These are phyloP conservation scores for Diarsia brunnea DNA, from an alignment of 2,888 invertebrate species.

Conservation along the genomic window DNA sequence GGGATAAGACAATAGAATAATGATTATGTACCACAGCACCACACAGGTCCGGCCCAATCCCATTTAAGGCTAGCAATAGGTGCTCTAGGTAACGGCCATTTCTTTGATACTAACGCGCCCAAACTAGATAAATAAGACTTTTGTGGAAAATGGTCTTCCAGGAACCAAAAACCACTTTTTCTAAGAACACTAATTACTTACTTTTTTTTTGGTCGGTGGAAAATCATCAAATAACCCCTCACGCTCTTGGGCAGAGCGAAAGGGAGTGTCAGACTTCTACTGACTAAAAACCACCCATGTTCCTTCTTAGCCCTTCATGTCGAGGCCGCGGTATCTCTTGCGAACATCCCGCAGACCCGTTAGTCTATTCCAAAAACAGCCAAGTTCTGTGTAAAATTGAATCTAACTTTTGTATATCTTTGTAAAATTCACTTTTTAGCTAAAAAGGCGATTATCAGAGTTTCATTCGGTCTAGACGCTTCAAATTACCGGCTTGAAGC, in stretches of 20 bases:
- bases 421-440: constrained; percentile 25
- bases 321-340: too few relatives aligned
- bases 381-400: neutral
- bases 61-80: neutral
- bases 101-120: neutral
- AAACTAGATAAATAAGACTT: neutral
- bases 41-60: too few relatives aligned
- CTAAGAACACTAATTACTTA: neutral
- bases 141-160: neutral
- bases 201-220: too few relatives aligned
- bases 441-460: constrained; percentile 38
- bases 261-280: too few relatives aligned
- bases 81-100: neutral
- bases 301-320: too few relatives aligned
- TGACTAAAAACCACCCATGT: too few relatives aligned
- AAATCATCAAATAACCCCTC: too few relatives aligned
- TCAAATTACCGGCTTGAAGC: constrained; percentile 55
- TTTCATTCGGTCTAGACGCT: constrained; percentile 56
- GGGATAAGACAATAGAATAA: too few relatives aligned
- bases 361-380: neutral
- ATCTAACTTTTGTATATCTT: constrained; percentile 12
- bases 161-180: neutral
- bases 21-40: too few relatives aligned
- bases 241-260: too few relatives aligned
- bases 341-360: too few relatives aligned